Evolutionary conservation across 64 coral and sea anemone species (phyloP).

Genomic region (Acropora tenuis): DNA sequence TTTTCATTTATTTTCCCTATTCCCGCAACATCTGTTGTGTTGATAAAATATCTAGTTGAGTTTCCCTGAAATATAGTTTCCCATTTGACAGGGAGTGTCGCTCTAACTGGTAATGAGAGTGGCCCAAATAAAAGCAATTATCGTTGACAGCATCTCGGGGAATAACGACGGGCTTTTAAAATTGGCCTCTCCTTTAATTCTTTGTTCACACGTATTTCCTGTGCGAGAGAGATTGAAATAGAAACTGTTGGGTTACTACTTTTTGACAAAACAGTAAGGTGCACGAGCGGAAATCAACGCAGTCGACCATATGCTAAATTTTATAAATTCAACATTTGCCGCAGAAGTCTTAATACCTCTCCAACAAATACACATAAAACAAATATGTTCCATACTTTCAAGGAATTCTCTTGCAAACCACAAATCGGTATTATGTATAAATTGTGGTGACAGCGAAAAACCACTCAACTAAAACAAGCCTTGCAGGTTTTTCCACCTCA

Average conservation of each 20-base stretch:
- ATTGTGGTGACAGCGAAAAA: not conserved
- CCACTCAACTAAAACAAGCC: not conserved
- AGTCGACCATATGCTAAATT: not conserved
- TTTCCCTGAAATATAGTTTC: not conserved
- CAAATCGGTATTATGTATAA: not conserved
- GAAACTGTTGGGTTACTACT: no score
- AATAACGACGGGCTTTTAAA: not conserved
- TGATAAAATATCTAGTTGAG: not conserved
- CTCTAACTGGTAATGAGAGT: constrained; percentile 14
- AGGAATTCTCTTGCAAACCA: not conserved
- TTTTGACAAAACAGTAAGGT: no score
- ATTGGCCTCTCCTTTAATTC: not conserved
- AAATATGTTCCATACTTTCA: not conserved
- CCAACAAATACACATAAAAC: not conserved
- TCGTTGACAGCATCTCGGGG: not conserved
- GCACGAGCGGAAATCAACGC: not conserved
- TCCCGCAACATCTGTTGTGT: no score
- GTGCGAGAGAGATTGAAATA: no score
- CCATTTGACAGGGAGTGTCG: not conserved
- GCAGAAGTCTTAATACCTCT: not conserved
- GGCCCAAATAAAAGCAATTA: not conserved
- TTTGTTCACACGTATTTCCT: no score
- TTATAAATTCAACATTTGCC: no score
- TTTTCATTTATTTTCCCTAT: no score
- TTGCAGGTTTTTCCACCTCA: not conserved